Base-by-base conservation (phyloP, 2,888 invertebrate species). In the Poecilobothrus nobilitatus region DNA sequence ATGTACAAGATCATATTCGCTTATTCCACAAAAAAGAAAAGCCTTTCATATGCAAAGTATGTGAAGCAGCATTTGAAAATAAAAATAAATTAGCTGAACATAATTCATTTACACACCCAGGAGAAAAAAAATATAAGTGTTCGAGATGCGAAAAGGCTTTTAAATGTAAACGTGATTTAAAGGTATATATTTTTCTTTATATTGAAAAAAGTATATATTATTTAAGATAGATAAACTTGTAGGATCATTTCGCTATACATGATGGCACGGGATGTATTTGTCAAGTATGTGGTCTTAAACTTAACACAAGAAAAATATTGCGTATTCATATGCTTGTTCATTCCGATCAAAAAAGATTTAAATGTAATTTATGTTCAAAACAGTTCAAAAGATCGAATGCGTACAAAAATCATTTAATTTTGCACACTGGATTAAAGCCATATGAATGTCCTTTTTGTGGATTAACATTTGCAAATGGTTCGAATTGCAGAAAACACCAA, bases 171-270 rank as follows among this genome's bases (percentile, higher is more conserved):
- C 73, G 74, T 69, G 72, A 73, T 22, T 68, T 73, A 1, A 63
- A 18, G 63, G 63, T 63, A 63, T 15, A n/a, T n/a, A n/a, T n/a
- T n/a, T 63, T 22, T 53, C 1, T 1, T 53, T 22, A 37, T 10
- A 37, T 37, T 8, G 12, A 22, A 22, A 12, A 22, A 8, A 12
- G 21, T 4, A 22, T 53, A 53, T 53, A 9, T 9, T 63, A 63
- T 22, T 27, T 21, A 62, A 4, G 5, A n/a, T 62, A 6, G 7
- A 62, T n/a, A 62, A 27, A 27, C 71, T 71, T 0, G 66, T 12
- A 80, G 76, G 80, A 81, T 8, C 84, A 84, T 71, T 77, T 80
- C 33, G 84, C 84, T 69, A 83, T 78, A 8, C 84, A 84, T 72
- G 78, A 77, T 5, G 78, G 78, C 65, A 80, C 80, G 0, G 77